These are phyloP conservation scores for Ephialtes manifestator DNA, from an alignment of 2,888 invertebrate species.

Conservation along the genomic window DNA sequence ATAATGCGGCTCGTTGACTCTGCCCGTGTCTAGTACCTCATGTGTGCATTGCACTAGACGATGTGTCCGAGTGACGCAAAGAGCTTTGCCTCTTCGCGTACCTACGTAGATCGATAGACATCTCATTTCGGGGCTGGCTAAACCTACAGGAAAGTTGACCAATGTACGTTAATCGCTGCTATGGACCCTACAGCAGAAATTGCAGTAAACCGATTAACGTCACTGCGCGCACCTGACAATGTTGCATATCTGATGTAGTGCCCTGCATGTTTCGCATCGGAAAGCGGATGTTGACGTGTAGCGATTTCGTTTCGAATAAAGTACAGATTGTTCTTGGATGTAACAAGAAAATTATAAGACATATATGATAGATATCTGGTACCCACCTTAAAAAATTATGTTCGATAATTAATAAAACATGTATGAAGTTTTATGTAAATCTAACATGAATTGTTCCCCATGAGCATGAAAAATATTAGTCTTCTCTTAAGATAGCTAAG, in stretches of 20 bases:
- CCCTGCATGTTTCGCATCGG: neutral
- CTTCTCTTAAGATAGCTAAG: no score
- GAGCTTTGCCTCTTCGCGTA: constrained; percentile 8
- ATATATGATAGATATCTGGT: neutral
- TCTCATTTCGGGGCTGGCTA: constrained; percentile 8
- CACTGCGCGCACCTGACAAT: neutral
- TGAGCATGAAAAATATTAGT: no score
- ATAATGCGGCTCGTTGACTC: constrained; percentile 36
- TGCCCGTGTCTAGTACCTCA: constrained; percentile 34
- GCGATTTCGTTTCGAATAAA: neutral
- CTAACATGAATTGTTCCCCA: no score
- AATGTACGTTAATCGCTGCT: neutral
- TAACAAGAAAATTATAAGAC: neutral
- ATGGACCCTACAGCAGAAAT: neutral
- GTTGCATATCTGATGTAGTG: neutral
- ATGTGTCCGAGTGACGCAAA: constrained; percentile 39
- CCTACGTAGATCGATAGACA: constrained; percentile 17
- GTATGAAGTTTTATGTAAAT: no score
- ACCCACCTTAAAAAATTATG: no score
- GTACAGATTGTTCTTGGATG: neutral
- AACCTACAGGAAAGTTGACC: neutral
- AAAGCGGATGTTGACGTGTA: neutral
- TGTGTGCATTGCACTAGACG: constrained; percentile 49
- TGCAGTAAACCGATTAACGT: neutral
- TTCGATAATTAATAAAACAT: no score